These are phyloP conservation scores for Melinaea menophilus DNA, from an alignment of 2,888 invertebrate genomes.

Conservation along the genomic window DNA sequence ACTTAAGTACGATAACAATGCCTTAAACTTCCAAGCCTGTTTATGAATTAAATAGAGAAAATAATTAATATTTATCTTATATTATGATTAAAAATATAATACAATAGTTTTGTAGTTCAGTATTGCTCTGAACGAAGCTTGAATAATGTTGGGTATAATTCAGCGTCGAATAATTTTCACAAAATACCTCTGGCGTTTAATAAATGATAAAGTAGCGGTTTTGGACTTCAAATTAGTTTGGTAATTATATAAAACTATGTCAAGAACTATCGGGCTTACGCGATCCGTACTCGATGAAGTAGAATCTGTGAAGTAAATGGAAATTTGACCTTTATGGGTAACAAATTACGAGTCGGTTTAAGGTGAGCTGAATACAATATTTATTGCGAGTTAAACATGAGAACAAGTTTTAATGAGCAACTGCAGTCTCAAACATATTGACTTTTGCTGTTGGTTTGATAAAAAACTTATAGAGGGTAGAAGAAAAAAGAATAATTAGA, in stretches of 20 bases:
- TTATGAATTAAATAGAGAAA: too few relatives aligned
- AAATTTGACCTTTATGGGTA: not conserved
- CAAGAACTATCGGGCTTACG: too few relatives aligned
- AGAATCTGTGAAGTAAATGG: too few relatives aligned
- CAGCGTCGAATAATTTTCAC: conserved; percentile 10
- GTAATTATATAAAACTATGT: too few relatives aligned
- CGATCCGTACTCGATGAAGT: too few relatives aligned
- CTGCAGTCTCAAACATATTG: conserved; percentile 25
- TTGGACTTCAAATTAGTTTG: not conserved
- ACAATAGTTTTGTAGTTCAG: too few relatives aligned
- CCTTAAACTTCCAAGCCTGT: too few relatives aligned
- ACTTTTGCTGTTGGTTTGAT: conserved; percentile 17
- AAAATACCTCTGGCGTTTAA: conserved; percentile 17
- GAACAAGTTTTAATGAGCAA: conserved; percentile 38
- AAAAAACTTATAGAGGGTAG: conserved; percentile 20
- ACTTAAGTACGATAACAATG: too few relatives aligned
- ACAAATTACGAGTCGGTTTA: conserved; percentile 2
- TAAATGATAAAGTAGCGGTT: conserved; percentile 15
- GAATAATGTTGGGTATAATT: conserved; percentile 1
- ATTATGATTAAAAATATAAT: too few relatives aligned
- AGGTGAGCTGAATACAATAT: conserved; percentile 15
- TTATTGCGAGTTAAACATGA: conserved; percentile 25
- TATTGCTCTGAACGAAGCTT: too few relatives aligned
- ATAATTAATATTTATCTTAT: too few relatives aligned
- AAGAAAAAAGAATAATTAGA: conserved; percentile 13